Evolutionary conservation across 2,888 invertebrate species (phyloP).

Genomic region (Endotricha flammealis): DNA sequence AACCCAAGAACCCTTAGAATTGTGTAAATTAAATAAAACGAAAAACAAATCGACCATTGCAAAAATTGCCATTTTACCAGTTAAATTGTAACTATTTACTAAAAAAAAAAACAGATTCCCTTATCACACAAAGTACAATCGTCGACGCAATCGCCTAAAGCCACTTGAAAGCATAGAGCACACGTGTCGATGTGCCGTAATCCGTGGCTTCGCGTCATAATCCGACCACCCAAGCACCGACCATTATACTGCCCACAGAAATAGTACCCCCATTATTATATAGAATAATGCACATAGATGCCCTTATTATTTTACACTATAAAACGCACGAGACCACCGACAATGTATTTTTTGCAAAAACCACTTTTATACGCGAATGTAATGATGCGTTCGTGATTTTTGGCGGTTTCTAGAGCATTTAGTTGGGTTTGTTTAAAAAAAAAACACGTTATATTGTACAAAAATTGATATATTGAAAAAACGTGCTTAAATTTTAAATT

Average conservation of each 20-base stretch:
- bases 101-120: no score
- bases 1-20: no score
- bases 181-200: constrained; percentile 73
- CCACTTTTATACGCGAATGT: constrained; percentile 55
- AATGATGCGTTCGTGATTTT: constrained; percentile 73
- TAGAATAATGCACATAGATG: constrained; percentile 61
- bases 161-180: constrained; percentile 58
- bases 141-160: constrained; percentile 54
- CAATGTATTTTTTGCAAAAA: constrained; percentile 43
- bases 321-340: constrained; percentile 65
- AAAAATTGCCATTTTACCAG: no score
- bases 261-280: constrained; percentile 67
- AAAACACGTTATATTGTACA: no score
- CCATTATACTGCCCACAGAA: constrained; percentile 59
- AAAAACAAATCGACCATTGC: no score
- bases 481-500: no score
- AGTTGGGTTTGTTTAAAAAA: no score
- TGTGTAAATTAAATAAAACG: no score
- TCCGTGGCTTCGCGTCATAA: constrained; percentile 63
- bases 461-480: constrained; percentile 5
- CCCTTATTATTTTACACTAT: constrained; percentile 67
- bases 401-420: constrained; percentile 45
- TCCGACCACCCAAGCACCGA: constrained; percentile 69
- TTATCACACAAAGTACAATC: constrained; percentile 35
- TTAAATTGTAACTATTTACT: no score